phyloP scores from a whole-genome alignment of 92 coral and sea anemone species.

The Anthopleura xanthogrammica region DNA sequence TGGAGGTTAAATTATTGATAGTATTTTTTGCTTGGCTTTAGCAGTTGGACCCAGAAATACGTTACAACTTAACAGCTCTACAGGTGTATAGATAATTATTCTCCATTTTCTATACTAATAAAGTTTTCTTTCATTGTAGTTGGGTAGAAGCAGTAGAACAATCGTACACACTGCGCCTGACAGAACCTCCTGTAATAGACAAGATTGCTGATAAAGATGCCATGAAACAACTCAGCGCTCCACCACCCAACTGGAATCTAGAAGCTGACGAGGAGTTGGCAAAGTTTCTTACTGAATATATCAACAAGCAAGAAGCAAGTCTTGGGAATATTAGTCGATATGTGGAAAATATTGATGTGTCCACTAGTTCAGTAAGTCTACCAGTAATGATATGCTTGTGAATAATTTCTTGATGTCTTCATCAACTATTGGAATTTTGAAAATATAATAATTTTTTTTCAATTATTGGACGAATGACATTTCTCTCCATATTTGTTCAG shows the following conservation, averaged over 20 bases:
- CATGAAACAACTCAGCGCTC: constrained; percentile 75
- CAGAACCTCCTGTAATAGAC: constrained; percentile 79
- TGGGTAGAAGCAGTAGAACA: constrained; percentile 93
- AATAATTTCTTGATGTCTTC: no score
- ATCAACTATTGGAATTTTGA: no score
- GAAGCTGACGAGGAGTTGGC: constrained; percentile 98
- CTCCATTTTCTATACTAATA: neutral
- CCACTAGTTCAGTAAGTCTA: constrained; percentile 64
- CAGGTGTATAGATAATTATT: neutral
- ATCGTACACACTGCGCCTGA: constrained; percentile 70
- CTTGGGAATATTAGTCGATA: constrained; percentile 91
- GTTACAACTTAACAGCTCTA: neutral
- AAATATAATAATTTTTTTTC: no score
- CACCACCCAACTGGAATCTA: constrained; percentile 93
- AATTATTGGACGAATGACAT: no score
- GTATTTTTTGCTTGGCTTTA: no score
- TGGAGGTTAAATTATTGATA: no score
- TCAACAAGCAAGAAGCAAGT: constrained; percentile 79
- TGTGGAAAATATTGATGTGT: constrained; percentile 87
- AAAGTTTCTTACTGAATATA: constrained; percentile 81
- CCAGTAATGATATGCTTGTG: no score
- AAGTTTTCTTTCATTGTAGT: constrained; percentile 16
- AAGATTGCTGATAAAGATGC: constrained; percentile 88
- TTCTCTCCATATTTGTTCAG: no score
- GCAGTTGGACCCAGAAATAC: no score